Evolutionary conservation across 2,797 vertebrate genomes (phyloP), one percentile per base, ranked within the genome.

Genomic region (Erpetoichthys calabaricus): DNA sequence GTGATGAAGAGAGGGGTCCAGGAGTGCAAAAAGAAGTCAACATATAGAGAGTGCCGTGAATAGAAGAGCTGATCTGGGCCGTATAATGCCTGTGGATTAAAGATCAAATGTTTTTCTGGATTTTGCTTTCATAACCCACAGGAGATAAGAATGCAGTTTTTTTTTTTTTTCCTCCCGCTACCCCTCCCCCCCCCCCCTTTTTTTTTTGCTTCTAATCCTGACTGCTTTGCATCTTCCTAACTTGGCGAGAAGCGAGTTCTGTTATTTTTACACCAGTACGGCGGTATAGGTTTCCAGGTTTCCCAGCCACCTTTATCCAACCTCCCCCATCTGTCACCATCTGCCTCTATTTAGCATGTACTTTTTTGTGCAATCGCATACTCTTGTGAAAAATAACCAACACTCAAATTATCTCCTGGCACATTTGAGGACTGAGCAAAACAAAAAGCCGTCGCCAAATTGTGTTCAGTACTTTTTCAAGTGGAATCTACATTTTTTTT

Each of bases 301-400:
- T 86, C 83, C 88, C 86, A 89, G 91, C 89, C 89, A 92, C 94
- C 94, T 93, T 93, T 92, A 89, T 91, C 92, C 94, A 94, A 94
- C 92, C 91, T 94, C 89, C 89, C 91, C 91, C 93, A 98, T 98
- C 92, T 98, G 94, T 92, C 91, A 92, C 92, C 94, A 98, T 98
- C 94, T 98, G 94, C 87, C 90, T 92, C 88, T 90, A 89, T 96
- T 94, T 91, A 95, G 91, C 91, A 86, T 83, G 86, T 89, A 94
- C 91, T 96, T 94, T 87, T 91, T 91, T 90, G 88, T 89, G 90
- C 89, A 90, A 89, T 91, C 88, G 89, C 90, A 91, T 87, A 90
- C 91, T 91, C 90, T 91, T 95, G 89, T 92, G 91, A 94, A 94
- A 96, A 95, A 94, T 93, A 94, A 93, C 90, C 91, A 95, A 90